Evolutionary conservation across 2,113 vertebrate genomes (phyloP).

Genomic region (Tachysurus fulvidraco): DNA sequence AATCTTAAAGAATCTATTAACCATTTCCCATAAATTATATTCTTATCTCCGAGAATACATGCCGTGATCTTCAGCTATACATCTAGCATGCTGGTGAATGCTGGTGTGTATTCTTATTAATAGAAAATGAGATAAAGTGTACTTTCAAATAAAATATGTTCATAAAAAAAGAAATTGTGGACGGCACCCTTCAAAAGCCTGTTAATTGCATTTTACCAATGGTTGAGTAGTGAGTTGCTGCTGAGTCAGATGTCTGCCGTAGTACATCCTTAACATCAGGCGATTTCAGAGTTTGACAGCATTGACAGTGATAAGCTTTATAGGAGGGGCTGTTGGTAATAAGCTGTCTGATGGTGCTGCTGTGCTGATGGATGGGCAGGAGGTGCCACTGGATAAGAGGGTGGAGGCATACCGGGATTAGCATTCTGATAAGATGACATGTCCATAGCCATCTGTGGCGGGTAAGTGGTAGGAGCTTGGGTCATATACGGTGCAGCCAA

Average conservation of each 20-base stretch:
- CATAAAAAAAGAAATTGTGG: neutral
- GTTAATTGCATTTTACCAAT: constrained; percentile 22
- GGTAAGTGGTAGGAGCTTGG: constrained; percentile 76
- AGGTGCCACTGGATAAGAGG: constrained; percentile 74
- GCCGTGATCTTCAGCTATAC: neutral
- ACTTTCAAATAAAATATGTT: constrained; percentile 14
- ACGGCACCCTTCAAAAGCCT: neutral
- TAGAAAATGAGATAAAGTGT: neutral
- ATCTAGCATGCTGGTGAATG: constrained; percentile 12
- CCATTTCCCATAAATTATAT: neutral
- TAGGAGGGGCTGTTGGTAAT: constrained; percentile 93
- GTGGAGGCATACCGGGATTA: constrained; percentile 73
- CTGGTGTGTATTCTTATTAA: neutral
- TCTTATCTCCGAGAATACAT: neutral
- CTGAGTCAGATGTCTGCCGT: constrained; percentile 1
- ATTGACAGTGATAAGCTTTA: constrained; percentile 58
- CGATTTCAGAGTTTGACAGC: constrained; percentile 25
- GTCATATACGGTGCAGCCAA: constrained; percentile 77
- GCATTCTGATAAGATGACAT: constrained; percentile 82
- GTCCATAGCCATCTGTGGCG: constrained; percentile 78
- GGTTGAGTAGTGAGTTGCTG: constrained; percentile 28
- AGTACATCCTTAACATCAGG: constrained; percentile 32
- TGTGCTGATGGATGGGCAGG: constrained; percentile 77
- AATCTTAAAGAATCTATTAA: neutral
- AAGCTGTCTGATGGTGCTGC: constrained; percentile 79